These are phyloP conservation scores for Folsomia manolachei DNA, from an alignment of 2,888 invertebrate genomes.

Conservation along the genomic window DNA sequence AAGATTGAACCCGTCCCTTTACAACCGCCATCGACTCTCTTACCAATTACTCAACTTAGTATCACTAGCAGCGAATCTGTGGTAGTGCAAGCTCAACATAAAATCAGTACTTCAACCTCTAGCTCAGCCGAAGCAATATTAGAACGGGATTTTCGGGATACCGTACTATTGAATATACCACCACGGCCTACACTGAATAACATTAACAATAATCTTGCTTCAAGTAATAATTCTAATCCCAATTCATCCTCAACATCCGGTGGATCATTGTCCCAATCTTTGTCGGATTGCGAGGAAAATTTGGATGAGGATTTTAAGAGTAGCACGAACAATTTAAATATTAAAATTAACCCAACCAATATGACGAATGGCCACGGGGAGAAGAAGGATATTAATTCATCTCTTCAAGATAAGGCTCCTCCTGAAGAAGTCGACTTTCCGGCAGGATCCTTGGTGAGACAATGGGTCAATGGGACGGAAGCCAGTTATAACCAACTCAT, in stretches of 20 bases:
- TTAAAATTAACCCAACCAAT: neutral
- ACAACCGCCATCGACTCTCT: neutral
- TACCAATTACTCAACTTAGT: neutral
- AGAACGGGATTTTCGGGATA: neutral
- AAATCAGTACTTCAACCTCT: neutral
- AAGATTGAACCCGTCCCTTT: neutral
- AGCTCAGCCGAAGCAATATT: neutral
- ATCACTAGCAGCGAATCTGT: no score
- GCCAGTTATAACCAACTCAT: neutral
- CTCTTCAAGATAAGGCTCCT: neutral
- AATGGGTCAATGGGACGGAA: slow-evolving; percentile 8
- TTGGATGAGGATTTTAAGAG: neutral
- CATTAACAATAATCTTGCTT: neutral
- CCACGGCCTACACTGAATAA: neutral
- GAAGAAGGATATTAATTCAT: neutral
- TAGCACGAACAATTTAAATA: neutral
- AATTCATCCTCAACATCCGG: neutral
- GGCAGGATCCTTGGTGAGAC: neutral
- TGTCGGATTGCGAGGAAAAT: slow-evolving; percentile 2
- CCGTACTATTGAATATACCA: neutral
- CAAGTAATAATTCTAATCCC: neutral
- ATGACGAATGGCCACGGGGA: neutral
- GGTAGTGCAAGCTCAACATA: neutral
- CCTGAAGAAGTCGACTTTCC: neutral
- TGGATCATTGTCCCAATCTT: neutral